phyloP scores from a whole-genome alignment of 2,888 invertebrate species.

The Phania funesta region DNA sequence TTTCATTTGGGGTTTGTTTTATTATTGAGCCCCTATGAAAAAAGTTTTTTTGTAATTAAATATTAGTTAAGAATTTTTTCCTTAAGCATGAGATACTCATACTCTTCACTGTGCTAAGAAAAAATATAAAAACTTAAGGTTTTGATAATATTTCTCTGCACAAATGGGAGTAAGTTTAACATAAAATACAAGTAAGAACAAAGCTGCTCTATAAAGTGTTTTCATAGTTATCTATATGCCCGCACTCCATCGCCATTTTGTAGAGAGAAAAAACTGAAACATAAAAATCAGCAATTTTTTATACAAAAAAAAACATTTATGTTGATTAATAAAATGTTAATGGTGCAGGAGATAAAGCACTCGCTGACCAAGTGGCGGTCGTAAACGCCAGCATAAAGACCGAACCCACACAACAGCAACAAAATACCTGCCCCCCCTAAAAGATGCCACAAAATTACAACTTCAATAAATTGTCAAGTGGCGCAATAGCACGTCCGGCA shows the following conservation, averaged over 20 bases:
- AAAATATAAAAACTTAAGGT: too few relatives aligned
- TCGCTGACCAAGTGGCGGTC: slow-evolving; percentile 15
- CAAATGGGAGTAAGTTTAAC: too few relatives aligned
- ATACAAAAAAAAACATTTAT: slow-evolving; percentile 19
- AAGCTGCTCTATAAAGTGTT: too few relatives aligned
- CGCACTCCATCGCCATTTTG: not conserved
- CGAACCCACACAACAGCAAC: not conserved
- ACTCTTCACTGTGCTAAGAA: too few relatives aligned
- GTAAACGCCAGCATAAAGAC: slow-evolving; percentile 27
- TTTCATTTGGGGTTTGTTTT: too few relatives aligned
- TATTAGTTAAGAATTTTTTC: too few relatives aligned
- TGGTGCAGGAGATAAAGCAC: slow-evolving; percentile 29
- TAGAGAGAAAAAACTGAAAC: too few relatives aligned
- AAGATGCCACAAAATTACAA: slow-evolving; percentile 28
- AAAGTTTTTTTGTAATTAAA: too few relatives aligned
- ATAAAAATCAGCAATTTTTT: slow-evolving; percentile 13
- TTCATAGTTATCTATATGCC: not conserved
- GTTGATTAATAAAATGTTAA: slow-evolving; percentile 50
- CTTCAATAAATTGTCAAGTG: slow-evolving; percentile 14
- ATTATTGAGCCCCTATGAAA: too few relatives aligned
- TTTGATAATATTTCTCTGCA: too few relatives aligned
- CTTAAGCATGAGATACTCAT: too few relatives aligned
- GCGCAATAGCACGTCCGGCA: not conserved
- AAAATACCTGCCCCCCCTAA: not conserved
- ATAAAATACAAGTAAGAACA: too few relatives aligned